Base-by-base conservation (phyloP, 2,113 vertebrate species). In the Orcinus orca region DNA sequence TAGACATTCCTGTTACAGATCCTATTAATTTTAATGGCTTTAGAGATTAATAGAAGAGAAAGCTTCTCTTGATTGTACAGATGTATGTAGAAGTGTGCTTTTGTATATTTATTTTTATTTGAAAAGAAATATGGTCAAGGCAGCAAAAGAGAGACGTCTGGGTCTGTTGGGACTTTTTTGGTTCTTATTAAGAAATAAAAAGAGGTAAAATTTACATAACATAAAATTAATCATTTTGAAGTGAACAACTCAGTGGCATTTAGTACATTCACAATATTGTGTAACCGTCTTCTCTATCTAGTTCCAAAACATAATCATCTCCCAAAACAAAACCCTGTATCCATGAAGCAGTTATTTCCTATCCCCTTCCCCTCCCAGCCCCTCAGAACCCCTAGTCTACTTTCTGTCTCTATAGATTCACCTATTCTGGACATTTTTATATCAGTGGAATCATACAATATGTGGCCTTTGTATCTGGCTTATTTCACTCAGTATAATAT, bases 11-110 rank as follows among this genome's bases (percentile, higher is more conserved):
- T 80, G 79, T 70, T 81, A 55, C 3, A 3, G 50, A 97, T n/a
- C 41, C 25, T 38, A 33, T 97, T 97, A 58, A 76, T 84, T 81
- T 86, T 96, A 41, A 97, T 94, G 96, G 76, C 77, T 97, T 97
- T 71, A 88, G 95, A 95, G 83, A 55, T 74, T 91, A 95, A 88
- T 85, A 90, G 96, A 83, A 70, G 38, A 36, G 67, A 65, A 50
- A 95, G n/a, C 12, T 47, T 60, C 90, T 81, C 70, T 87, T 83
- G 93, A 84, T 62, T 83, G 55, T 86, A 47, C 29, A 55, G 93
- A 31, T 41, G 65, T 31, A 38, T 38, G 84, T 53, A 74, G 86
- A 36, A 47, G 44, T 44, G n/a, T 41, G 18, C 65, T 73, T 88
- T 68, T 68, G 62, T 36, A 15, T 79, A 60, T 95, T 70, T 73